Evolutionary conservation across 1,140 invertebrate genomes (phyloP).

Genomic region (Bombus waltoni): DNA sequence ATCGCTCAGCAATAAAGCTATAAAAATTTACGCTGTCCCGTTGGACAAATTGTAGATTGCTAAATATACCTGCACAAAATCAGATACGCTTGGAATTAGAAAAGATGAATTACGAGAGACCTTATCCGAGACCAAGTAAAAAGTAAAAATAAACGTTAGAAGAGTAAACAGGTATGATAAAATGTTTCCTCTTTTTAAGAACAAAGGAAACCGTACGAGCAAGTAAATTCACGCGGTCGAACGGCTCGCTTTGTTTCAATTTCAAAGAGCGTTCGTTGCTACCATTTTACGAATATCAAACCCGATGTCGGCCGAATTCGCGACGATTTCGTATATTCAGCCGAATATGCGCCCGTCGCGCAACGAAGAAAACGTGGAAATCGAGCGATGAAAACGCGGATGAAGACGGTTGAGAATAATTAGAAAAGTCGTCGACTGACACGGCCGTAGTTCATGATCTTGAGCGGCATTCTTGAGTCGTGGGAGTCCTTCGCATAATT

Average conservation of each 20-base stretch:
- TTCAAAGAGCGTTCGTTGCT: neutral
- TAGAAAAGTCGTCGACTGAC: conserved; percentile 62
- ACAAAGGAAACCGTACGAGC: neutral
- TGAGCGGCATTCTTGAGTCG: conserved; percentile 72
- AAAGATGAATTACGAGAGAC: too few relatives aligned
- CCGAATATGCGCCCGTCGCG: too few relatives aligned
- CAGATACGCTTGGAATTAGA: too few relatives aligned
- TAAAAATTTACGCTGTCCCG: too few relatives aligned
- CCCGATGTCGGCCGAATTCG: too few relatives aligned
- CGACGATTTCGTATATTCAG: neutral
- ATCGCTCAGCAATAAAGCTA: too few relatives aligned
- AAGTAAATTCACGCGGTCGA: neutral
- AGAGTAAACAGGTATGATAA: neutral
- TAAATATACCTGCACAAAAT: too few relatives aligned
- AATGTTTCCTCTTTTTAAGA: neutral
- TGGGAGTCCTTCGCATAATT: conserved; percentile 80
- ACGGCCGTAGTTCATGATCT: conserved; percentile 76
- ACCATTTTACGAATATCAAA: neutral
- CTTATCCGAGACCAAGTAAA: too few relatives aligned
- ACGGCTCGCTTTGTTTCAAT: neutral
- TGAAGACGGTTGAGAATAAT: conserved; percentile 62
- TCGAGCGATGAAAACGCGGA: conserved; percentile 21
- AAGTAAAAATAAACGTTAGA: too few relatives aligned
- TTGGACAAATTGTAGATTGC: too few relatives aligned
- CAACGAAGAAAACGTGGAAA: neutral